Evolutionary conservation across 2,888 invertebrate genomes (phyloP), one percentile per base, ranked within the genome.

Genomic region (Patella pellucida): DNA sequence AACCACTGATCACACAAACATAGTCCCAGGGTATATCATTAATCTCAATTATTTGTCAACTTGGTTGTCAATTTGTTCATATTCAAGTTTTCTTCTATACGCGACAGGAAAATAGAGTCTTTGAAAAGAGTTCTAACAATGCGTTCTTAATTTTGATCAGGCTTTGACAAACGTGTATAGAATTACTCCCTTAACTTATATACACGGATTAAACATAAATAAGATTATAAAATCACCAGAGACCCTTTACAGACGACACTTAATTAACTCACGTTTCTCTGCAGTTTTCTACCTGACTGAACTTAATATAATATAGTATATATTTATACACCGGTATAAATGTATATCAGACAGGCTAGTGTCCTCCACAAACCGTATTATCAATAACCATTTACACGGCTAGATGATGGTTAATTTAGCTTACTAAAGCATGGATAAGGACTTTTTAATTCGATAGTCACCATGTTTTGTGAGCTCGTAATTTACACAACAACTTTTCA

Each of bases 41-140:
- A 79, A 81, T 82, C 82, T 79, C 81, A 78, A 82, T 82, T 81
- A 82, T 81, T 82, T 82, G 80, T 80, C 76, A 76, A 72, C 78
- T 74, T 77, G 56, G 77, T 70, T 81, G 82, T 82, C 80, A 82
- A 76, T 78, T 79, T 79, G 76, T 77, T 62, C 62, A 62, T 62
- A 23, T 23, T 62, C 62, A 62, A 62, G 62, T 62, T 62, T 62
- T 23, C 62, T 19, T 62, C 62, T 62, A 23, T 62, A 62, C 11
- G 62, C 62, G 62, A 62, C 62, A 62, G 23, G 23, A 62, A 62
- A 62, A 62, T 62, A 62, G 62, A 62, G 62, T 62, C 23, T 62
- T 62, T 62, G 62, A 62, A 62, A 62, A 62, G 62, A 23, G 62
- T 23, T 62, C 23, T 19, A 62, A 62, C 23, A 62, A 62, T 62